Percentiles rank a stretch among this genome's conserved stretches.
Evolutionary conservation across 2,113 vertebrate species (phyloP).

Genomic region (Rhinoptilus africanus): DNA sequence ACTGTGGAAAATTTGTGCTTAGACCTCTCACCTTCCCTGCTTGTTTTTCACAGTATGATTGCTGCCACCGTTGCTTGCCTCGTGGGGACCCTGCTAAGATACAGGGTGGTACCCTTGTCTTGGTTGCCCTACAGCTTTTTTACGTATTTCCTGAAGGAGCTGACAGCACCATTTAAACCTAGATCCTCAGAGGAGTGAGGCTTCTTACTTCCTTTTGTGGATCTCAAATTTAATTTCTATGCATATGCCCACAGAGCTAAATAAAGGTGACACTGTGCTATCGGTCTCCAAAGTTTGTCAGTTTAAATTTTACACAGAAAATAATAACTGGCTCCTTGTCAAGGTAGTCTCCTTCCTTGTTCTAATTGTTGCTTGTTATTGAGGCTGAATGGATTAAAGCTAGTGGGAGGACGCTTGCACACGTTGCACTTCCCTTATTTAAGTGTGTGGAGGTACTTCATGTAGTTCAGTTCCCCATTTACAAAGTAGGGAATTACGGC

Average conservation of each 20-base stretch:
- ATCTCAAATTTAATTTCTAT: not conserved
- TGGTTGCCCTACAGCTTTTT: not conserved
- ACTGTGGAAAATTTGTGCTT: not conserved
- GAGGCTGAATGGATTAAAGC: not conserved
- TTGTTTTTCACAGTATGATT: not conserved
- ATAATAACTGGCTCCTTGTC: not conserved
- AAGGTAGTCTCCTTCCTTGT: not conserved
- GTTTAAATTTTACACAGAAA: not conserved
- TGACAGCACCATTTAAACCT: not conserved
- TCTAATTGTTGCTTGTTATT: not conserved
- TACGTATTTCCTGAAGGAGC: not conserved
- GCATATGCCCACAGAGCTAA: accelerated
- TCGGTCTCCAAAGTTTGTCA: not conserved
- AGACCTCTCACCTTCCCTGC: not conserved
- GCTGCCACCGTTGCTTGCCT: not conserved
- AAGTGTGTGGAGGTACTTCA: not conserved
- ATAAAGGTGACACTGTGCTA: not conserved
- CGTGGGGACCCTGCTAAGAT: not conserved
- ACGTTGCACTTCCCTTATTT: not conserved
- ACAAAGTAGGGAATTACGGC: not conserved
- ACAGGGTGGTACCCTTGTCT: not conserved
- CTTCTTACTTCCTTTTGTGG: not conserved
- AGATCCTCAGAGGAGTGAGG: not conserved
- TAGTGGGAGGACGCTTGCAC: not conserved
- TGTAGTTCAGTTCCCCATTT: not conserved